phyloP scores from a whole-genome alignment of 1,140 invertebrate genomes.

The Atta cephalotes region DNA sequence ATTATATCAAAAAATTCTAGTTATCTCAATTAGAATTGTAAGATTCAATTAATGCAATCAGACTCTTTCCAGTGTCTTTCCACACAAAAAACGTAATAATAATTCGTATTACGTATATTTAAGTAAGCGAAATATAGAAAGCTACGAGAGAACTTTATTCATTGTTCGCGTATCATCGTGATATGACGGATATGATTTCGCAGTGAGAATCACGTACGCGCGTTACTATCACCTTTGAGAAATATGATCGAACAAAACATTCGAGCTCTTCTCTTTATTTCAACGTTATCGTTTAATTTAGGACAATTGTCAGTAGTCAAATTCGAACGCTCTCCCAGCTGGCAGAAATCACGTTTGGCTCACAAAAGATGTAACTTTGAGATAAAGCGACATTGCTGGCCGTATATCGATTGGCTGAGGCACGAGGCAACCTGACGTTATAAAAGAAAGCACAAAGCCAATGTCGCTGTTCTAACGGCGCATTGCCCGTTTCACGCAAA shows the following conservation, averaged over 20 bases:
- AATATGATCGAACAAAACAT: background rate
- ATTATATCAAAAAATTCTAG: too few relatives aligned
- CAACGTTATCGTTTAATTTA: constrained; percentile 3
- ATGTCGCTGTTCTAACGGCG: constrained; percentile 48
- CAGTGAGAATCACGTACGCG: background rate
- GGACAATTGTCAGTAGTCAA: background rate
- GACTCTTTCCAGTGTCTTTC: too few relatives aligned
- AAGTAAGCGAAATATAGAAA: background rate
- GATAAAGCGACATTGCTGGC: constrained; percentile 33
- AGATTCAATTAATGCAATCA: too few relatives aligned
- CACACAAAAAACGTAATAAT: background rate
- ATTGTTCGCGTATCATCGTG: background rate
- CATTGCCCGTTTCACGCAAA: constrained; percentile 35
- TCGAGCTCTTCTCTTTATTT: background rate
- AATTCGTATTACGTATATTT: background rate
- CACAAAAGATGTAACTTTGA: constrained; percentile 6
- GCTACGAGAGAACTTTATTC: background rate
- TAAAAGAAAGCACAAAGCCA: constrained; percentile 55
- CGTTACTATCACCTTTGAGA: background rate
- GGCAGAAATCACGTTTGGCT: background rate
- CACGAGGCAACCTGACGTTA: constrained; percentile 19
- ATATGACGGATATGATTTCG: constrained; percentile 4
- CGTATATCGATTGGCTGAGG: constrained; percentile 46
- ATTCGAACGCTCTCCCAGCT: background rate
- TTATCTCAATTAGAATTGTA: too few relatives aligned